Evolutionary conservation across 2,113 vertebrate species (phyloP).

Genomic region (Notothenia rossii): DNA sequence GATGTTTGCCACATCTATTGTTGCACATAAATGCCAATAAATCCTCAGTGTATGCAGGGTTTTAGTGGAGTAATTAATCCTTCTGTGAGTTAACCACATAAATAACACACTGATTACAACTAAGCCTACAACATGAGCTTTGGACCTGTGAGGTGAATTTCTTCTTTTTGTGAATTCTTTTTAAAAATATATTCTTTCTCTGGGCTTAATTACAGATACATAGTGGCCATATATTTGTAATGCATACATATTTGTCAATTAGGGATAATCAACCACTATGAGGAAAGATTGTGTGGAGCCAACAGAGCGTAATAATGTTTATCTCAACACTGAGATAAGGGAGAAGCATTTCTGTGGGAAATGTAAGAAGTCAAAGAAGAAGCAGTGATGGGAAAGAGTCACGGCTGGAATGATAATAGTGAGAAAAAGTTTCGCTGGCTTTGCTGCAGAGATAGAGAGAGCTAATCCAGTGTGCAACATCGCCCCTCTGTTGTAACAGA

Average conservation of each 20-base stretch:
- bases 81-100: slow-evolving; percentile 1
- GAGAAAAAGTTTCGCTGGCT: slow-evolving; percentile 23
- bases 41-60: slow-evolving; percentile 4
- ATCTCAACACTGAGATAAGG: slow-evolving; percentile 26
- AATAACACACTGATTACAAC: slow-evolving; percentile 36
- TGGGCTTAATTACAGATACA: slow-evolving; percentile 31
- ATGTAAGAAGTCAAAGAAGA: slow-evolving; percentile 16
- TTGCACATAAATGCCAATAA: slow-evolving; percentile 12
- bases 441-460: slow-evolving; percentile 23
- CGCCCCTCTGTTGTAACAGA: slow-evolving; percentile 12
- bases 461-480: slow-evolving; percentile 35
- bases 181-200: slow-evolving; percentile 33
- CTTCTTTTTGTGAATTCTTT: not conserved
- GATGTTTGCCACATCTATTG: slow-evolving; percentile 9
- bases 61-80: slow-evolving; percentile 9
- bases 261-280: slow-evolving; percentile 40
- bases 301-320: slow-evolving; percentile 38
- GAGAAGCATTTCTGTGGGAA: slow-evolving; percentile 16
- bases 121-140: slow-evolving; percentile 17
- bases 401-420: slow-evolving; percentile 33
- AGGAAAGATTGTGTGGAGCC: slow-evolving; percentile 34
- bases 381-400: slow-evolving; percentile 35
- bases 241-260: slow-evolving; percentile 45
- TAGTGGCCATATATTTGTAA: slow-evolving; percentile 28
- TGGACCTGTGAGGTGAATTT: slow-evolving; percentile 7